Evolutionary conservation across 1,140 invertebrate species (phyloP), one percentile per base, ranked within the genome.

Genomic region (Acromyrmex charruanus): DNA sequence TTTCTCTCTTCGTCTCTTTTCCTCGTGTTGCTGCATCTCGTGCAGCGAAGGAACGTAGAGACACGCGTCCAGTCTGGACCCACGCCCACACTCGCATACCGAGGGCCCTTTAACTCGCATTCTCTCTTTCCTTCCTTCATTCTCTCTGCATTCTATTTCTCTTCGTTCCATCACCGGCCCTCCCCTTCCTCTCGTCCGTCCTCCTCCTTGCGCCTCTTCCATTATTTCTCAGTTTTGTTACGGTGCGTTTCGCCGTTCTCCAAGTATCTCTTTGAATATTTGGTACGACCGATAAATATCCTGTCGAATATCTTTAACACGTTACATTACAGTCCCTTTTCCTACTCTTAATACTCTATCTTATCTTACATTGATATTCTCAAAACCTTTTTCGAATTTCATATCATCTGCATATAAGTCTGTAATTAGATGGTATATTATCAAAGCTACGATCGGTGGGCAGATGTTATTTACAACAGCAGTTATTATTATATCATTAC

Each of bases 21-120:
- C 31, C 4, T 31, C 31, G 31, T 4, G 31, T 31, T 4, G 31
- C 31, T 51, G 39, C 55, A 28, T 69, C 55, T 53, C 25, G 59
- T 58, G 55, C 72, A 21, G 75, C 72, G 74, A 44, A 84, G 74
- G 55, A 82, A 84, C 81, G 84, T 74, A 90, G 89, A 91, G 92
- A 92, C 93, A 94, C 91, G 92, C 93, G 92, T 91, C 90, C 92
- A 92, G 92, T 93, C 92, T 93, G 92, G 92, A 91, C 91, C 90
- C 88, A 89, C 92, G 91, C 94, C 94, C 92, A 94, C 93, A 90
- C 92, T 89, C 87, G 91, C 93, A 94, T 94, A 93, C 93, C 93
- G 79, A 87, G 89, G 90, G 91, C 92, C 91, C 93, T 94, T 94
- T 94, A 94, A 94, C 90, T 89, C 91, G 85, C 88, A 9, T 59